These are phyloP conservation scores for Leptinotarsa juncta DNA, from an alignment of 2,888 invertebrate species.

Conservation along the genomic window DNA sequence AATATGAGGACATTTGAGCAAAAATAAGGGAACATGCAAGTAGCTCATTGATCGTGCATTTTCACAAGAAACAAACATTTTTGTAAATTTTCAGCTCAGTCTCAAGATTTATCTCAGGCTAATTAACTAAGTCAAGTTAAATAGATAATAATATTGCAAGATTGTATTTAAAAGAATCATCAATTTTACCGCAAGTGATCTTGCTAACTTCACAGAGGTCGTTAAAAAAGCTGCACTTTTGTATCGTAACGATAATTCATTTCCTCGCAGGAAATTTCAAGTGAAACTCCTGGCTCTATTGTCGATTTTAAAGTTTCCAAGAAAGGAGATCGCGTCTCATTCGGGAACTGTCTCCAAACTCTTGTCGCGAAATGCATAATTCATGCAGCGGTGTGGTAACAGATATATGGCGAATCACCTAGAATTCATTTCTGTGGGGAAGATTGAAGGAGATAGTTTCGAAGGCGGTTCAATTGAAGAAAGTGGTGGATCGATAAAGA, in stretches of 20 bases:
- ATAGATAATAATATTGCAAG: too few relatives aligned
- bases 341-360: constrained; percentile 8
- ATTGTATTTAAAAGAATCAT: too few relatives aligned
- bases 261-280: neutral
- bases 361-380: constrained; percentile 26
- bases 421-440: constrained; percentile 1
- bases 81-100: too few relatives aligned
- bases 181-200: neutral
- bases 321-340: neutral
- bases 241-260: neutral
- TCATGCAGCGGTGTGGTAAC: constrained; percentile 14
- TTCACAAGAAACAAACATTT: too few relatives aligned
- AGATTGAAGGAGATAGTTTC: constrained; percentile 5
- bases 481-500: neutral
- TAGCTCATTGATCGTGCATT: too few relatives aligned
- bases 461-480: neutral
- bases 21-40: too few relatives aligned
- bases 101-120: too few relatives aligned
- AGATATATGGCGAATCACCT: constrained; percentile 1
- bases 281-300: neutral
- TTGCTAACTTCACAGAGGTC: neutral
- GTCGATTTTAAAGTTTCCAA: neutral
- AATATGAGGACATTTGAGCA: too few relatives aligned
- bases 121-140: too few relatives aligned
- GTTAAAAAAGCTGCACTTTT: neutral